Evolutionary conservation across 2,113 vertebrate genomes (phyloP).

Genomic region (Taxidea taxus): DNA sequence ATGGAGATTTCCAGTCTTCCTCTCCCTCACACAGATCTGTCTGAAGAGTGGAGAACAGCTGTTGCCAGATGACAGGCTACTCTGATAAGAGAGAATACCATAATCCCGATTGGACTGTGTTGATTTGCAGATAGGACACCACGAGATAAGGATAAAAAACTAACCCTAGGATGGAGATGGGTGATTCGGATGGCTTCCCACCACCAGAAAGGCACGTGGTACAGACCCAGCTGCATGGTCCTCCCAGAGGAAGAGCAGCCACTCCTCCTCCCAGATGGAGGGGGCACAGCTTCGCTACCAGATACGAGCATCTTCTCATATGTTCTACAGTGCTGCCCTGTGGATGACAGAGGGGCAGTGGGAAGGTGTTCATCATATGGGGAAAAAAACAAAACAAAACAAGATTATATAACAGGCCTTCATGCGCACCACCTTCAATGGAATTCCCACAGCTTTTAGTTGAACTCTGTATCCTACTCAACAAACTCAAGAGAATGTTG

Average conservation of each 20-base stretch:
- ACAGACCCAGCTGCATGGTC: not conserved
- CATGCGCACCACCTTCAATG: too few relatives aligned
- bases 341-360: accelerated
- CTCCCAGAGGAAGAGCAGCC: not conserved
- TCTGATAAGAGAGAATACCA: not conserved
- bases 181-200: not conserved
- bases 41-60: not conserved
- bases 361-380: not conserved
- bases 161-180: not conserved
- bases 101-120: not conserved
- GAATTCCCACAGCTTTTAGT: not conserved
- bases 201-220: not conserved
- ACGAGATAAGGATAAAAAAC: not conserved
- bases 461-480: not conserved
- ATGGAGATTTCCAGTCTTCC: not conserved
- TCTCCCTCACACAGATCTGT: not conserved
- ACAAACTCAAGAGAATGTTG: not conserved
- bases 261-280: too few relatives aligned
- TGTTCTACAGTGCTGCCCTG: not conserved
- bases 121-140: not conserved
- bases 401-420: too few relatives aligned
- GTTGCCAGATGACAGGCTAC: not conserved
- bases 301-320: not conserved
- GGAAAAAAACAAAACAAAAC: not conserved
- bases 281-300: accelerated